Base-by-base conservation (phyloP, 1,140 invertebrate species). In the Mamestra configurata region DNA sequence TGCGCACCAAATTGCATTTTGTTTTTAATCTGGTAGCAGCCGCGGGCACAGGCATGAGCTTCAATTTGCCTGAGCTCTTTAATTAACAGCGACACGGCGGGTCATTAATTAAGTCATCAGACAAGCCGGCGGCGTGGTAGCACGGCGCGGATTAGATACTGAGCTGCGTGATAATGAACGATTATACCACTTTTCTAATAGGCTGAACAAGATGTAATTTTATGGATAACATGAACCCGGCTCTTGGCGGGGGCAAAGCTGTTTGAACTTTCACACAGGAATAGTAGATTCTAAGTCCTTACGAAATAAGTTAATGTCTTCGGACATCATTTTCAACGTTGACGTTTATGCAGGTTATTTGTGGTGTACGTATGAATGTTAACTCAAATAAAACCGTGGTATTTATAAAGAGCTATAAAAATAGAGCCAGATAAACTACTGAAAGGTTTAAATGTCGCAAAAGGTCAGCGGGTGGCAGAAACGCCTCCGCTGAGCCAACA, bases 71-170 rank as follows among this genome's bases (percentile, higher is more conserved):
- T 80, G 86, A 88, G 90, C 89, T 89, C 89, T 93, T 92, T 93
- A 93, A 94, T 94, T 92, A 94, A 86, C 87, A 87, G 84, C 89
- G 91, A 92, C 92, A 92, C 90, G 90, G 86, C 84, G 83, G 90
- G 86, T 92, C 91, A 94, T 94, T 94, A 94, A 94, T 94, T 93
- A 93, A 94, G 89, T 90, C 90, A 92, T 93, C 91, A 93, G 92
- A 91, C 88, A 88, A 89, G 88, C 88, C 83, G 61, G 43, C 57
- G 81, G 86, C 81, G 86, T 79, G 84, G 85, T 89, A 88, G 86
- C 81, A 82, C 85, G 85, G 75, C 68, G 57, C 77, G 88, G 90
- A 90, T 93, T 91, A 91, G 87, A 92, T 83, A 86, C 85, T 83
- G 79, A 88, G 88, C 86, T 91, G 83, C 86, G 86, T 86, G 84